Evolutionary conservation across 1,140 invertebrate genomes (phyloP).

Genomic region (Drosophila azteca): DNA sequence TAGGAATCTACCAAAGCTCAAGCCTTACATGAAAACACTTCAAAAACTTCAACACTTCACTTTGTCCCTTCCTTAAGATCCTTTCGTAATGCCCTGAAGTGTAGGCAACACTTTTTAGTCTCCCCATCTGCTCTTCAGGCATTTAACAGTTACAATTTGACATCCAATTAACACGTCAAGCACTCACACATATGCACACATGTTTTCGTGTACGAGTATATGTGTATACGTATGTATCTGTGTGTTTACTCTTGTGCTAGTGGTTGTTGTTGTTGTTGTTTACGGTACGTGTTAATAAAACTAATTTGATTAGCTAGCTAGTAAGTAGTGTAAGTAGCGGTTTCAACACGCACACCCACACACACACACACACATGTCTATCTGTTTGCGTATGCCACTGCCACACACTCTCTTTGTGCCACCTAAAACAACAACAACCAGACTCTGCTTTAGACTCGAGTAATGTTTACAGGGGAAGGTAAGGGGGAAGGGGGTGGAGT

Average conservation of each 20-base stretch:
- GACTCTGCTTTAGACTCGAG: conserved; percentile 5
- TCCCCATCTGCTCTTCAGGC: conserved; percentile 13
- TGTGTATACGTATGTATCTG: conserved; percentile 5
- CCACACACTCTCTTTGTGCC: conserved; percentile 36
- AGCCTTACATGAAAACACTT: background rate
- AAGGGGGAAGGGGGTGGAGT: background rate
- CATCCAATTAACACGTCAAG: conserved; percentile 74
- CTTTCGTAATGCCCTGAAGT: conserved; percentile 10
- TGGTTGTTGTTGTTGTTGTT: conserved; percentile 31
- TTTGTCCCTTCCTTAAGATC: background rate
- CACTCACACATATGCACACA: conserved; percentile 13
- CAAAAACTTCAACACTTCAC: background rate
- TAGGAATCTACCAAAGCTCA: background rate
- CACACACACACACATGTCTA: conserved; percentile 16
- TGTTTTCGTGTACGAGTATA: too few species aligned
- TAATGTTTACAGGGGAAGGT: conserved; percentile 9
- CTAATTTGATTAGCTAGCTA: conserved; percentile 78
- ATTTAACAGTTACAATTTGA: conserved; percentile 72
- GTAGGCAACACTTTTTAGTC: conserved; percentile 49
- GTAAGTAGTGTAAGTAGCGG: conserved; percentile 74
- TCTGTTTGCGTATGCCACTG: conserved; percentile 63
- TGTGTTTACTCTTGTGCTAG: conserved; percentile 53
- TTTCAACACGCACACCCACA: conserved; percentile 56
- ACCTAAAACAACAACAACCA: conserved; percentile 75
- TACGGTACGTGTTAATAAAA: conserved; percentile 77